Percentiles rank a stretch among this genome's conserved stretches.
Conservation (phyloP, 1,140 invertebrate species). For the Panagrolaimus sp. region DNA sequence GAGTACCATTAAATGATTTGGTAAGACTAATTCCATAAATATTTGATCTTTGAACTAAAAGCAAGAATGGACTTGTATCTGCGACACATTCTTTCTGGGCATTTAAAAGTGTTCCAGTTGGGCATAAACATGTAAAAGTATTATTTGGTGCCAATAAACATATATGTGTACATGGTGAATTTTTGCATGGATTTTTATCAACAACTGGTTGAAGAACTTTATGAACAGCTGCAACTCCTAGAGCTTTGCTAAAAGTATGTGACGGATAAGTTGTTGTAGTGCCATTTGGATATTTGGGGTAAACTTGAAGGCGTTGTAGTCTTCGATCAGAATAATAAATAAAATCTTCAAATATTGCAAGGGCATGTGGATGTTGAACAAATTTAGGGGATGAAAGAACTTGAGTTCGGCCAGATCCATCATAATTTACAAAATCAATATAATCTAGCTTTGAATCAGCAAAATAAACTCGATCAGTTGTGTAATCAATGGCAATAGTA, state of each 20-base stretch:
- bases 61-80: conserved; percentile 68
- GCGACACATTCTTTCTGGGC: conserved; percentile 52
- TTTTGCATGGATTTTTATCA: conserved; percentile 72
- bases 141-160: conserved; percentile 69
- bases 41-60: conserved; percentile 76
- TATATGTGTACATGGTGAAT: conserved; percentile 76
- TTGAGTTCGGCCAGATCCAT: conserved; percentile 68
- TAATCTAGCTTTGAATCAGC: conserved; percentile 95
- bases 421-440: conserved; percentile 95
- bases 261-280: conserved; percentile 62
- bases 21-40: conserved; percentile 57
- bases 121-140: conserved; percentile 76
- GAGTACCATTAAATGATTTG: conserved; percentile 33
- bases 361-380: conserved; percentile 77
- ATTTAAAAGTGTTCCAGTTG: conserved; percentile 74
- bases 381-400: conserved; percentile 52
- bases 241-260: conserved; percentile 83
- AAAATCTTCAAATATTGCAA: conserved; percentile 86
- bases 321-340: conserved; percentile 89
- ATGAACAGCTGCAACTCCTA: conserved; percentile 88
- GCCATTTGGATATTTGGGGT: conserved; percentile 57
- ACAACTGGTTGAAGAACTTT: conserved; percentile 76
- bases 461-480: conserved; percentile 88
- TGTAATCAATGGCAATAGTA: conserved; percentile 85
- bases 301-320: conserved; percentile 53